Conservation (phyloP, 92 coral and sea anemone species). For the Epizoanthus stellaris region DNA sequence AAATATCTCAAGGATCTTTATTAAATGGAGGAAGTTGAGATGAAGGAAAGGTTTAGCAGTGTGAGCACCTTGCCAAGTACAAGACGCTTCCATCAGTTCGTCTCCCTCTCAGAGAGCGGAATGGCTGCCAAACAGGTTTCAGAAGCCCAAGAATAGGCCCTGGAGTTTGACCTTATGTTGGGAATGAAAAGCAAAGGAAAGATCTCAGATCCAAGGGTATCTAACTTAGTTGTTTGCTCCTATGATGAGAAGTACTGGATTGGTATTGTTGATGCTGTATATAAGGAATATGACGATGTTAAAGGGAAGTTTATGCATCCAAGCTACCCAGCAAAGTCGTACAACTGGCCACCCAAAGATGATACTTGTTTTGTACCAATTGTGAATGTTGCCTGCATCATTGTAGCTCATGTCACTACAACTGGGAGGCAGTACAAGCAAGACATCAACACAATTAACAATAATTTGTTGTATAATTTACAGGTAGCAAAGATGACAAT, state of each 20-base stretch:
- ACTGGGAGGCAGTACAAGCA: conserved; percentile 54
- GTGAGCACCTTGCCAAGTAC: conserved; percentile 42
- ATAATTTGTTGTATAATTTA: conserved; percentile 13
- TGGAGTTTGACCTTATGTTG: neutral
- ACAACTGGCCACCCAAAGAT: conserved; percentile 35
- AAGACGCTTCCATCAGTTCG: conserved; percentile 46
- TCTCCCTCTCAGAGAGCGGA: conserved; percentile 36
- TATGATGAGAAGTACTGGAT: conserved; percentile 42
- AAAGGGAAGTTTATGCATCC: conserved; percentile 56
- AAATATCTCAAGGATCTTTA: no score
- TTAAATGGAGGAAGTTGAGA: neutral
- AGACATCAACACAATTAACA: conserved; percentile 42
- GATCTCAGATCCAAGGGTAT: conserved; percentile 29
- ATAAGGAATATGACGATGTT: conserved; percentile 38
- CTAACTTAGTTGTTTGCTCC: conserved; percentile 43
- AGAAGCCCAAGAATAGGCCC: conserved; percentile 24
- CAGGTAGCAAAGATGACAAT: no score
- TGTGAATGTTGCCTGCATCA: conserved; percentile 46
- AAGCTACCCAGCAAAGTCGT: conserved; percentile 53
- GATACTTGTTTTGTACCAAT: conserved; percentile 45
- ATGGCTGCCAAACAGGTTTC: conserved; percentile 52
- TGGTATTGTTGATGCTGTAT: conserved; percentile 37
- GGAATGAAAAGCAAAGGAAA: conserved; percentile 14
- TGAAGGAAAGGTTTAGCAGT: conserved; percentile 12
- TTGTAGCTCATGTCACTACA: conserved; percentile 44